Evolutionary conservation across 2,113 vertebrate species (phyloP), one percentile per base, ranked within the genome.

Genomic region (Vulpes ferrilata): DNA sequence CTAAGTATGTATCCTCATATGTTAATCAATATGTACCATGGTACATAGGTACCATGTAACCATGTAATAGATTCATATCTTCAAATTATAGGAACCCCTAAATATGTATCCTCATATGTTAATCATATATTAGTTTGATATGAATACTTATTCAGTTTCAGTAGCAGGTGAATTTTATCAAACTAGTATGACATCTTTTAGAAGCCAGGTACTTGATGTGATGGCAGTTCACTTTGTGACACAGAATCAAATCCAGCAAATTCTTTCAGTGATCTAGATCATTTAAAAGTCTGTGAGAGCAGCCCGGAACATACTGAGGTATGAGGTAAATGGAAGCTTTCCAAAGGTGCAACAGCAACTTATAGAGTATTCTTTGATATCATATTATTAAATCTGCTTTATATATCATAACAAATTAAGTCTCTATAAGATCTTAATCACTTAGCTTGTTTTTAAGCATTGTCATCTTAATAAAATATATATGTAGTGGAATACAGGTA

Each of bases 171-270:
- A 73, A 64, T 83, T 94, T 93, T 97, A 90, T 96, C 98, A 97
- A 98, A 98, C 96, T 57, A 79, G 78, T 98, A 89, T 97, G 98
- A 97, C 98, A 0, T 99, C 98, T 99, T 99, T 98, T 98, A 98
- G 99, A 99, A 99, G 98, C 98, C 97, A 99, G 96, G 98, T 98
- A 96, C 99, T 99, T 88, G 98, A 98, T 99, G 99, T 98, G 98
- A 99, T 98, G 99, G 99, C 64, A 97, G 98, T 97, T 98, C 97
- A 96, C 98, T 99, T 97, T 98, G 98, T 98, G 99, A 99, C 96
- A 96, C 99, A 98, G 98, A 99, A 74, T 99, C 99, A 69, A 99
- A 99, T 97, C 98, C 99, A 97, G 99, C 98, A 98, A 97, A 74
- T 93, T 97, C 98, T 96, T 98, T 98, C 96, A 98, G 98, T 97